Evolutionary conservation across 2,888 invertebrate genomes (phyloP), one percentile per base, ranked within the genome.

Genomic region (Heliothis peltigera): DNA sequence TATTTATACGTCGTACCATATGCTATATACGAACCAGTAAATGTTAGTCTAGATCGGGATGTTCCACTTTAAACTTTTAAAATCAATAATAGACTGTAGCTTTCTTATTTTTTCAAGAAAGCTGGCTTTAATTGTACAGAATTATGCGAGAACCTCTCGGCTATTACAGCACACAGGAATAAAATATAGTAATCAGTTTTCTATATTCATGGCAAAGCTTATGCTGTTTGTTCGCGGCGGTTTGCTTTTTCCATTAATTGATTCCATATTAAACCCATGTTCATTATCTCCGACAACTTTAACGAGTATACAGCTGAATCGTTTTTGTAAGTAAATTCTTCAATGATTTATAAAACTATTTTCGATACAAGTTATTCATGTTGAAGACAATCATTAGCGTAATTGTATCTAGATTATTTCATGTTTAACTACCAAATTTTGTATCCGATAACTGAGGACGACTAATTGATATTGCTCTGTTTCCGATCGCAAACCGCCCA

Each of bases 391-490:
- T 59, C 64, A 82, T 80, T 81, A 76, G 64, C 54, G 67, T 76
- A 78, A 80, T 77, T 54, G 69, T 78, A 77, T 79, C 63, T 67
- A 71, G 55, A 74, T 75, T 60, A 74, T 77, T 71, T 59, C 6
- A 48, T 51, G 43, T 67, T 70, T 73, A 58, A 58, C 43, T 63
- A 57, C 55, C 58, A 66, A 61, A 69, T 71, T 56, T 64, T 66
- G 75, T 76, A 75, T 65, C 66, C 64, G 61, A 58, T 46, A 72
- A 60, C 61, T 75, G 74, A 71, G 55, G 61, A 58, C 74, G 73
- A 83, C 83, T 80, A 78, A 80, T 82, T 80, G 77, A 81, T 82
- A 79, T 79, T 77, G 79, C 78, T 63, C 64, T 68, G 69, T 73
- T 75, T 78, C 73, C 71, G 72, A 86, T 83, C 79, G 76, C 64